Evolutionary conservation across 2,113 vertebrate genomes (phyloP).

Genomic region (Halichoeres trimaculatus): DNA sequence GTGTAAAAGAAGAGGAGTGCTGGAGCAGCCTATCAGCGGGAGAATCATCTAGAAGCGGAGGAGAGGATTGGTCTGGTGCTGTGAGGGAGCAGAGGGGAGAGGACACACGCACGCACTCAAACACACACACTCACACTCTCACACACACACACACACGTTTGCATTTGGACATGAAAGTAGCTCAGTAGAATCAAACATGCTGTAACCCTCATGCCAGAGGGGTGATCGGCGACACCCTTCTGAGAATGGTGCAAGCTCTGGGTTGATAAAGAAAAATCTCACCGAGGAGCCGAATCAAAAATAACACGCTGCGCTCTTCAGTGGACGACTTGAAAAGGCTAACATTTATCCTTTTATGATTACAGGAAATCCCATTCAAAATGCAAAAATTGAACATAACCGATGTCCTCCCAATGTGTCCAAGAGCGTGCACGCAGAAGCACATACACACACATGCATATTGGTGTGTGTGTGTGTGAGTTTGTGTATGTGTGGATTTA

Average conservation of each 20-base stretch:
- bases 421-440: constrained; percentile 8
- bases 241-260: constrained; percentile 49
- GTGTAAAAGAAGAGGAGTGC: constrained; percentile 33
- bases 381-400: constrained; percentile 41
- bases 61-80: constrained; percentile 49
- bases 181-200: constrained; percentile 62
- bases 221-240: constrained; percentile 59
- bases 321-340: constrained; percentile 35
- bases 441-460: background rate
- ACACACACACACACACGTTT: background rate
- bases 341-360: constrained; percentile 48
- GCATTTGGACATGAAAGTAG: constrained; percentile 49
- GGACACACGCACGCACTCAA: background rate
- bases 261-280: constrained; percentile 52
- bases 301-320: constrained; percentile 38
- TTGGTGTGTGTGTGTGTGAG: constrained; percentile 17
- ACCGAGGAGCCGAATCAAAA: constrained; percentile 41
- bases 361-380: constrained; percentile 38
- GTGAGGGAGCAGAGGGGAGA: constrained; percentile 12
- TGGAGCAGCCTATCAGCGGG: constrained; percentile 48
- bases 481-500: constrained; percentile 18
- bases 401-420: constrained; percentile 14
- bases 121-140: constrained; percentile 11
- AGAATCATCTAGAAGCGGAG: constrained; percentile 31
- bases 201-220: constrained; percentile 42